A percentile compares a stretch with the other conserved stretches of the same genome.
Evolutionary conservation across 2,797 vertebrate genomes (phyloP).

Genomic region (Tolypeutes matacus): DNA sequence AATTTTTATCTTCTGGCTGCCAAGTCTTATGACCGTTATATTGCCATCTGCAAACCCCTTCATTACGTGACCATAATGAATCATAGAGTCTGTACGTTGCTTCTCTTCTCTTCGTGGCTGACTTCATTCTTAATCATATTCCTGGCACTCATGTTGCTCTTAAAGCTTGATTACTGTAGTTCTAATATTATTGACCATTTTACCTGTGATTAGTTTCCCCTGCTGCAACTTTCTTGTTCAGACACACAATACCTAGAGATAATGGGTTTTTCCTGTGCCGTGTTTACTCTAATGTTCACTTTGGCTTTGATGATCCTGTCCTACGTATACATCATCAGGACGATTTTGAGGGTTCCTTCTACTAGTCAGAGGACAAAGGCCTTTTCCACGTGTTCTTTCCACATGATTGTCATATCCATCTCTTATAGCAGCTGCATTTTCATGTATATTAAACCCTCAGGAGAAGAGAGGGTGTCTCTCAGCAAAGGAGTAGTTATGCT

Average conservation of each 20-base stretch:
- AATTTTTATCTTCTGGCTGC: constrained; percentile 80
- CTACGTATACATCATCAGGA: constrained; percentile 61
- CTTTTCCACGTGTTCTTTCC: constrained; percentile 60
- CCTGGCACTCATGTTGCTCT: constrained; percentile 51
- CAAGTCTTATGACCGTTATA: constrained; percentile 78
- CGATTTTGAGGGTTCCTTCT: constrained; percentile 69
- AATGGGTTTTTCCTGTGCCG: constrained; percentile 61
- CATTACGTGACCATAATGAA: constrained; percentile 74
- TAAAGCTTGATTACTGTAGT: constrained; percentile 63
- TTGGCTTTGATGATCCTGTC: constrained; percentile 74
- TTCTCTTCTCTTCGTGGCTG: constrained; percentile 63
- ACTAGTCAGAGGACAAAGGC: constrained; percentile 74
- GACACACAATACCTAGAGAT: constrained; percentile 60
- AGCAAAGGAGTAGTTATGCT: constrained; percentile 53
- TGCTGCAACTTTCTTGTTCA: constrained; percentile 74
- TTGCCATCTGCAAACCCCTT: constrained; percentile 75
- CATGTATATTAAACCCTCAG: neutral
- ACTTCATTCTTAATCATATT: constrained; percentile 68
- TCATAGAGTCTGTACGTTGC: neutral
- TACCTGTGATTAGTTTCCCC: constrained; percentile 72
- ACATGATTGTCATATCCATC: neutral
- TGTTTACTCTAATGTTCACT: constrained; percentile 74
- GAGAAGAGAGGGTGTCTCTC: neutral
- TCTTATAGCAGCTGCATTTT: too few relatives aligned
- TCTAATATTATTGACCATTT: constrained; percentile 74